Evolutionary conservation across 2,888 invertebrate species (phyloP).

Genomic region (Napeogenes inachia): DNA sequence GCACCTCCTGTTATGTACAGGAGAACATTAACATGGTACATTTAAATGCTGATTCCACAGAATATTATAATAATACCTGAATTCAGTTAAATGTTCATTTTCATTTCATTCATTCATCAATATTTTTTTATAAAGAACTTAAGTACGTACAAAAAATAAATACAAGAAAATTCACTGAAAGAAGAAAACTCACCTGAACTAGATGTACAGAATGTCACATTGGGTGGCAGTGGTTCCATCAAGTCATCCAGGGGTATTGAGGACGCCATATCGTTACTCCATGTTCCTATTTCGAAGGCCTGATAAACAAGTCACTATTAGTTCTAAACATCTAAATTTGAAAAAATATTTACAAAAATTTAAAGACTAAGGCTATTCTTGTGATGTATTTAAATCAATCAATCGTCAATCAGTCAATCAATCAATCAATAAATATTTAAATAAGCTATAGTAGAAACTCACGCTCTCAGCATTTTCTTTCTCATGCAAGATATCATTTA

Average conservation of each 20-base stretch:
- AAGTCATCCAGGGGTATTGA: constrained; percentile 63
- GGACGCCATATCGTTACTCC: constrained; percentile 93
- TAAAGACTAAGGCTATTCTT: not conserved
- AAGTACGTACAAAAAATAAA: too few relatives aligned
- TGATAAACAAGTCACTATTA: constrained; percentile 41
- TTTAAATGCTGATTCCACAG: too few relatives aligned
- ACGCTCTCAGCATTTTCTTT: constrained; percentile 65
- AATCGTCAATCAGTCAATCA: not conserved
- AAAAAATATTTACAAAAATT: too few relatives aligned
- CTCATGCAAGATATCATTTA: constrained; percentile 64
- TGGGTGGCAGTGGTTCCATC: constrained; percentile 78
- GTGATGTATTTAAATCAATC: not conserved
- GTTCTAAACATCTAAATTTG: too few relatives aligned
- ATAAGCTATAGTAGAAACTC: constrained; percentile 28
- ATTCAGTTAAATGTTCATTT: too few relatives aligned
- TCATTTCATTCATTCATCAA: too few relatives aligned
- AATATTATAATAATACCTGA: too few relatives aligned
- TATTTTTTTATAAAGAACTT: too few relatives aligned
- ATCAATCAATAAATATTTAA: not conserved
- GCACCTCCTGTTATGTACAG: constrained; percentile 51
- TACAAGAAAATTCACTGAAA: too few relatives aligned
- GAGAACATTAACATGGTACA: too few relatives aligned
- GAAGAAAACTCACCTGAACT: constrained; percentile 57
- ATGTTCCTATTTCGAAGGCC: constrained; percentile 91
- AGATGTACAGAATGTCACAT: constrained; percentile 80